Evolutionary conservation across 2,888 invertebrate species (phyloP).

Genomic region (Amphipoea lucens): DNA sequence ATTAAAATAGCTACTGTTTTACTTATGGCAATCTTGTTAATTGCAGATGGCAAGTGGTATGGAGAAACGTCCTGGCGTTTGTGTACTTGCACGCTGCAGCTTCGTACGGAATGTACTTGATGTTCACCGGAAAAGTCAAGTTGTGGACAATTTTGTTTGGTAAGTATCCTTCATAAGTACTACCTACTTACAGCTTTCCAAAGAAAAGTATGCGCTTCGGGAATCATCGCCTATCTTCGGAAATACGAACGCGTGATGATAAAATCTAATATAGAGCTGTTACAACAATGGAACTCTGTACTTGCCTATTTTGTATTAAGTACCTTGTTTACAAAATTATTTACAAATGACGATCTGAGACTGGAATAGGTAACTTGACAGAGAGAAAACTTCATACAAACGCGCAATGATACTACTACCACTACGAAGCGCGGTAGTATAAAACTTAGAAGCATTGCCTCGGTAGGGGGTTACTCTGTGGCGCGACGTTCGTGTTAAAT

Average conservation of each 20-base stretch:
- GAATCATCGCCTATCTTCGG: background rate
- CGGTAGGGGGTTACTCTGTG: too few species aligned
- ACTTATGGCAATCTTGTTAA: slow-evolving; percentile 55
- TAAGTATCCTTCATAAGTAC: slow-evolving; percentile 73
- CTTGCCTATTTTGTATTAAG: background rate
- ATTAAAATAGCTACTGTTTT: slow-evolving; percentile 42
- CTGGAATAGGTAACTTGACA: background rate
- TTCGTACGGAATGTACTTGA: slow-evolving; percentile 91
- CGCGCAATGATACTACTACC: background rate
- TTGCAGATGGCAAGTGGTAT: slow-evolving; percentile 93
- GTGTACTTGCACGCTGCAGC: slow-evolving; percentile 92
- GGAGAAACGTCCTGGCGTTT: slow-evolving; percentile 94
- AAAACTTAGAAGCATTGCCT: background rate
- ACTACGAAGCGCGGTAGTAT: background rate
- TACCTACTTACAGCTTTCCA: background rate
- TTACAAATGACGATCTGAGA: background rate
- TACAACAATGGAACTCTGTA: background rate
- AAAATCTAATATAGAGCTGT: background rate
- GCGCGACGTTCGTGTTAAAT: too few species aligned
- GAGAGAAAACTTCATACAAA: background rate
- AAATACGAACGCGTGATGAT: background rate
- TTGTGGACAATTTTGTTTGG: slow-evolving; percentile 89
- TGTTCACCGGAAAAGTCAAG: slow-evolving; percentile 85
- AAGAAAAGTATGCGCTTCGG: background rate
- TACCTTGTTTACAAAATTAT: background rate